phyloP scores from a whole-genome alignment of 1,140 invertebrate genomes.

The Pectinophora gossypiella region DNA sequence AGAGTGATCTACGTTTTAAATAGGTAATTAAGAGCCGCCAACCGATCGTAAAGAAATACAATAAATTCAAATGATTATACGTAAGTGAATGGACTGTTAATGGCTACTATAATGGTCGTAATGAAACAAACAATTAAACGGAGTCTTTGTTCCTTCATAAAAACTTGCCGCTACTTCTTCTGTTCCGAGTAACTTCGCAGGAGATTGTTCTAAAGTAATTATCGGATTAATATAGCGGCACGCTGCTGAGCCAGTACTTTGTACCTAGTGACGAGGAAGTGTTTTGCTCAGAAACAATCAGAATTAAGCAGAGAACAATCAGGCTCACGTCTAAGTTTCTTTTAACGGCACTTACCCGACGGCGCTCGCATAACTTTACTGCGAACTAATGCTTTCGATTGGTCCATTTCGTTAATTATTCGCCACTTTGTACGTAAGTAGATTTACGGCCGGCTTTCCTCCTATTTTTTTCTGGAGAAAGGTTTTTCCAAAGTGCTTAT shows the following conservation, averaged over 20 bases:
- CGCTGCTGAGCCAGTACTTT: conserved; percentile 43
- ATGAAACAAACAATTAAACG: conserved; percentile 45
- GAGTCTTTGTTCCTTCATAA: conserved; percentile 51
- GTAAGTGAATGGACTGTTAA: not conserved
- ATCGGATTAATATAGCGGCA: conserved; percentile 70
- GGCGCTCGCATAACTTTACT: conserved; percentile 64
- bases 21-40: no score
- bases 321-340: conserved; percentile 70
- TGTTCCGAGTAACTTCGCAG: conserved; percentile 43
- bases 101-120: not conserved
- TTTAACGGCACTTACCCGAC: conserved; percentile 68
- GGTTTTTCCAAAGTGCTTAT: conserved; percentile 24
- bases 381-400: conserved; percentile 70
- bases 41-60: no score
- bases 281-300: conserved; percentile 69
- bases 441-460: conserved; percentile 67
- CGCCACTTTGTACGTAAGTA: conserved; percentile 73
- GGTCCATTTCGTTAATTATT: conserved; percentile 75
- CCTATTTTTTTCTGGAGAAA: conserved; percentile 41
- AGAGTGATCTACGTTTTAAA: no score
- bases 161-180: conserved; percentile 49
- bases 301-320: conserved; percentile 71
- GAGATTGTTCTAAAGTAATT: conserved; percentile 74
- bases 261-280: conserved; percentile 39
- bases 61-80: no score